These are phyloP conservation scores for Acinonyx jubatus DNA, from an alignment of 2,113 vertebrate species.

Conservation along the genomic window DNA sequence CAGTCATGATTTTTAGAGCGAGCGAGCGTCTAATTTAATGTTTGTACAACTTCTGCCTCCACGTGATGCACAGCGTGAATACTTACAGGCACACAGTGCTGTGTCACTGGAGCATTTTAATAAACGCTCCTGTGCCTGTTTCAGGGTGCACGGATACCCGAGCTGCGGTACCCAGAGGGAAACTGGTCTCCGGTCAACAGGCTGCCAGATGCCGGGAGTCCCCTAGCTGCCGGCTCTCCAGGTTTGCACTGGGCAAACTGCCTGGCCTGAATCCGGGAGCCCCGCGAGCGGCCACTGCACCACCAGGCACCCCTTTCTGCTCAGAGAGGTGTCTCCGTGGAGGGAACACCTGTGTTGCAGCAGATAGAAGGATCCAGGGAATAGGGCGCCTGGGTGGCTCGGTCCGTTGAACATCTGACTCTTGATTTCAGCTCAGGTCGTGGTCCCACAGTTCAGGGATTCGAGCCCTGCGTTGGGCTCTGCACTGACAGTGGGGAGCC, in stretches of 20 bases:
- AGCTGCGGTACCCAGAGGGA: background rate
- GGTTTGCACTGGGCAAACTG: background rate
- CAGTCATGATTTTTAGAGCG: background rate
- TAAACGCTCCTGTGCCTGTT: background rate
- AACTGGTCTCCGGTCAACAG: background rate
- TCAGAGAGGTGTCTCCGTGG: background rate
- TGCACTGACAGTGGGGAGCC: no score
- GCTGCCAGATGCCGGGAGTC: background rate
- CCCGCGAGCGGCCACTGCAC: no score
- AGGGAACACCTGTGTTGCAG: no score
- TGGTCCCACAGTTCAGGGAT: no score
- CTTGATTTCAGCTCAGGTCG: no score
- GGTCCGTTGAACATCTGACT: no score
- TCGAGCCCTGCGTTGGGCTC: no score
- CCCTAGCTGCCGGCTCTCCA: background rate
- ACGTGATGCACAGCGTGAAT: rapidly evolving
- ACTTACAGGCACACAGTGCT: rapidly evolving
- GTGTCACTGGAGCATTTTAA: rapidly evolving
- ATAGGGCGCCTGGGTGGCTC: no score
- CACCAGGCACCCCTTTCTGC: background rate
- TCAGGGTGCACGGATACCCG: background rate
- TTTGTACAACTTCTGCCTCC: background rate
- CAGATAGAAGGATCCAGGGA: background rate
- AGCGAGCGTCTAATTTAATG: no score
- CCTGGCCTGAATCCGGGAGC: no score